Evolutionary conservation across 2,797 vertebrate genomes (phyloP).

Genomic region (Perodicticus potto): DNA sequence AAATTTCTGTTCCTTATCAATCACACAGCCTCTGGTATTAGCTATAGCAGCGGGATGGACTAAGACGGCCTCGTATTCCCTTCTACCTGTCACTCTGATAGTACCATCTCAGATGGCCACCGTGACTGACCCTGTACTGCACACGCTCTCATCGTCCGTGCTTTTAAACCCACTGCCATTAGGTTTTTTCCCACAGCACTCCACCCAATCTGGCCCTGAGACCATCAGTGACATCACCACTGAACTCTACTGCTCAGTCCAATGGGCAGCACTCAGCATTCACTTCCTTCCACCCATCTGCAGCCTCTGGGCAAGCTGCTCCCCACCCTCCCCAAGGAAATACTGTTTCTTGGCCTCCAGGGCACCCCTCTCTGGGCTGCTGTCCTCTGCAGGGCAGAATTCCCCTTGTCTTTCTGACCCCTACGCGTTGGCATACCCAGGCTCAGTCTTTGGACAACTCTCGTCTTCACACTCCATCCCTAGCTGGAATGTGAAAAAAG

Average conservation of each 20-base stretch:
- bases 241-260: background rate
- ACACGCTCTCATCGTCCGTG: too few relatives aligned
- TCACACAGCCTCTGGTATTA: too few relatives aligned
- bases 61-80: background rate
- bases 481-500: background rate
- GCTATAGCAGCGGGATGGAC: too few relatives aligned
- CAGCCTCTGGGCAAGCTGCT: background rate
- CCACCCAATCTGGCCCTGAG: background rate
- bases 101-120: background rate
- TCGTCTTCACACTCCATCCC: background rate
- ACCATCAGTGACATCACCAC: background rate
- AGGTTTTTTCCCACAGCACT: background rate
- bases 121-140: too few relatives aligned
- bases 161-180: background rate
- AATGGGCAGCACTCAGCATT: background rate
- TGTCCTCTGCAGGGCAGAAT: background rate
- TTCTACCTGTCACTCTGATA: fast-evolving
- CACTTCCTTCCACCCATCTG: too few relatives aligned
- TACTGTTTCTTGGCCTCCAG: background rate
- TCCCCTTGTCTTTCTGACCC: background rate
- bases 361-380: too few relatives aligned
- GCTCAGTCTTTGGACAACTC: background rate
- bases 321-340: background rate
- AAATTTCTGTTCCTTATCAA: too few relatives aligned
- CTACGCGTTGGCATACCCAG: too few relatives aligned